These are phyloP conservation scores for Epiblema foenella DNA, from an alignment of 2,888 invertebrate species.

Conservation along the genomic window DNA sequence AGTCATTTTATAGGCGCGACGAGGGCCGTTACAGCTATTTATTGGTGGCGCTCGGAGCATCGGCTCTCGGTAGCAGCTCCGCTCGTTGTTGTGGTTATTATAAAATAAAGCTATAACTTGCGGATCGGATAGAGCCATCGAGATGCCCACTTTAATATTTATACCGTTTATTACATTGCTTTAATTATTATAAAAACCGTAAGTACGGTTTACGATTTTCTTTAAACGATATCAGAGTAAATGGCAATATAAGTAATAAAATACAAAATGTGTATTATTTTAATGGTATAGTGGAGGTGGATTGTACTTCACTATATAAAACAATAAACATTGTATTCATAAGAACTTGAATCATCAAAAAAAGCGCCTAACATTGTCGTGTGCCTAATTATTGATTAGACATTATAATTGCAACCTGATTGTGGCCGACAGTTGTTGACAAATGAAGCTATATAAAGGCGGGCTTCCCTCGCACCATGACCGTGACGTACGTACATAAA, in stretches of 20 bases:
- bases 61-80: constrained; percentile 10
- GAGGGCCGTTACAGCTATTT: constrained; percentile 58
- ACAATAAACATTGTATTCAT: background rate
- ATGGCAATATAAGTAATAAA: too few relatives aligned
- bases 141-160: constrained; percentile 8
- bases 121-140: background rate
- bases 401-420: constrained; percentile 21
- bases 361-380: constrained; percentile 14
- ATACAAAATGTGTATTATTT: too few relatives aligned
- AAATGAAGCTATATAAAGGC: constrained; percentile 26
- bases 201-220: too few relatives aligned
- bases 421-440: constrained; percentile 24
- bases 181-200: background rate
- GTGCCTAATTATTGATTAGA: background rate
- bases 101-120: constrained; percentile 34
- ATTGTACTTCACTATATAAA: too few relatives aligned
- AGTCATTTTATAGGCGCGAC: constrained; percentile 59
- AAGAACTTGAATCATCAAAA: background rate
- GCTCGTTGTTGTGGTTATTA: constrained; percentile 27
- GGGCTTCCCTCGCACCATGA: constrained; percentile 53
- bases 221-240: too few relatives aligned
- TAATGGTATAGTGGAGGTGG: too few relatives aligned
- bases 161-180: background rate
- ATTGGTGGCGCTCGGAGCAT: constrained; percentile 46
- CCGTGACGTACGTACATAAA: constrained; percentile 48